A percentile compares a stretch with the other conserved stretches of the same genome.
phyloP scores from a whole-genome alignment of 2,113 vertebrate genomes.

The Centropristis striata region DNA sequence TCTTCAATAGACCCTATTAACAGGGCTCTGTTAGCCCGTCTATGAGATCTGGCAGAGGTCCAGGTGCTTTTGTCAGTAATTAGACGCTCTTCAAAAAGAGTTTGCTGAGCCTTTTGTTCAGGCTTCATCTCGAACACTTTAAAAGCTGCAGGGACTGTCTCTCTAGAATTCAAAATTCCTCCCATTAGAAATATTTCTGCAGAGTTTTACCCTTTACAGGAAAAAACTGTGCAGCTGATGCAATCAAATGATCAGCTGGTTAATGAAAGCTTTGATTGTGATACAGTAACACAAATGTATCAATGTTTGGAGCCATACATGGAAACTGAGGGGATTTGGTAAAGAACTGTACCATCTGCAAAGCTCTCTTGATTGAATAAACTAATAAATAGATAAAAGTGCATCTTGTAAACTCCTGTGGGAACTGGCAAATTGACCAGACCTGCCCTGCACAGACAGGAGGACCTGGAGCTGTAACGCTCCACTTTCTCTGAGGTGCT shows the following conservation, averaged over 20 bases:
- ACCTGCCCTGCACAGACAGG: constrained; percentile 4
- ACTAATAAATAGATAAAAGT: background rate
- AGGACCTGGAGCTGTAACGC: constrained; percentile 1
- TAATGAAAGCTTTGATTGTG: constrained; percentile 24
- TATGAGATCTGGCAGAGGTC: constrained; percentile 64
- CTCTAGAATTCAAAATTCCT: constrained; percentile 13
- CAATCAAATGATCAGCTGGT: constrained; percentile 19
- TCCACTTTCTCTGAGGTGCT: constrained; percentile 64
- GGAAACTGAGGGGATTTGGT: background rate
- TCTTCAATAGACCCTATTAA: constrained; percentile 62
- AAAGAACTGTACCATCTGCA: constrained; percentile 1
- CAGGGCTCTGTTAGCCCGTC: constrained; percentile 38
- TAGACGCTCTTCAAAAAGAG: constrained; percentile 64
- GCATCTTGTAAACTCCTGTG: background rate
- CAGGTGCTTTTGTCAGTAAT: constrained; percentile 68
- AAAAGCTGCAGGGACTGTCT: constrained; percentile 28
- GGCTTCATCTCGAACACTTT: constrained; percentile 51
- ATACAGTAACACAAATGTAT: background rate
- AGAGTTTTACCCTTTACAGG: constrained; percentile 6
- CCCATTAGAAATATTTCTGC: constrained; percentile 9
- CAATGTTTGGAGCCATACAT: background rate
- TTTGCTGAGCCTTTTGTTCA: constrained; percentile 64
- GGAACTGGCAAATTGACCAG: constrained; percentile 6
- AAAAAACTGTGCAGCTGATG: constrained; percentile 23
- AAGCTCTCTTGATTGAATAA: constrained; percentile 1